Evolutionary conservation across 2,888 invertebrate species (phyloP).

Genomic region (Drosophila putrida): DNA sequence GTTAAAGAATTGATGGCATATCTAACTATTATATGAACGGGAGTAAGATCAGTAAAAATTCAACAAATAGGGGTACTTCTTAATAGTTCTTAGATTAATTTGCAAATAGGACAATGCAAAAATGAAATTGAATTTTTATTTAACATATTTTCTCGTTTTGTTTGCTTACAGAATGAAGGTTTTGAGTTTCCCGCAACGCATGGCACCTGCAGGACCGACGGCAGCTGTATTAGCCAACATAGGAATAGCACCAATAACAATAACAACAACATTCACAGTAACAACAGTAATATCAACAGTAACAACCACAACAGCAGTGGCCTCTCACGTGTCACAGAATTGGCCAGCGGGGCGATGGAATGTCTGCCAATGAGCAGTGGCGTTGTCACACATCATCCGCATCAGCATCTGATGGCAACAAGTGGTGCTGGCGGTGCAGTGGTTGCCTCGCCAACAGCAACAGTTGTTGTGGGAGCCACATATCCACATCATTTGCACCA

Average conservation of each 20-base stretch:
- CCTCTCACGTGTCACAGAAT: constrained; percentile 52
- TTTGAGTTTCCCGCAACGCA: constrained; percentile 73
- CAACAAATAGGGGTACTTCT: background rate
- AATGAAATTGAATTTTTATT: background rate
- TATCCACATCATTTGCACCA: constrained; percentile 83
- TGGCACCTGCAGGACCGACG: constrained; percentile 65
- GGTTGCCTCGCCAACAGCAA: constrained; percentile 64
- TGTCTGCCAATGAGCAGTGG: constrained; percentile 91
- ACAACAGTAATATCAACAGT: constrained; percentile 38
- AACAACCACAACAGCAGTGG: constrained; percentile 48
- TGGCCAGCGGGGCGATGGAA: constrained; percentile 88
- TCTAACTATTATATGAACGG: background rate
- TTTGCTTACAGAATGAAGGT: constrained; percentile 75
- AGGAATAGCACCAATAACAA: constrained; percentile 45
- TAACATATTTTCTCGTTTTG: background rate
- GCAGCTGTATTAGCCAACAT: constrained; percentile 65
- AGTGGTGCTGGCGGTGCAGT: constrained; percentile 44
- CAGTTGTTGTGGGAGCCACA: constrained; percentile 78
- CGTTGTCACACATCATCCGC: constrained; percentile 66
- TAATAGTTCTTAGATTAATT: background rate
- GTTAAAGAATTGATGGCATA: background rate
- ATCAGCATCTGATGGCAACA: constrained; percentile 68
- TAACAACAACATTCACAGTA: constrained; percentile 38
- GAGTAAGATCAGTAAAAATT: background rate
- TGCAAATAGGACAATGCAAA: background rate